phyloP scores from a whole-genome alignment of 2,797 vertebrate genomes.

The Protonibea diacanthus region DNA sequence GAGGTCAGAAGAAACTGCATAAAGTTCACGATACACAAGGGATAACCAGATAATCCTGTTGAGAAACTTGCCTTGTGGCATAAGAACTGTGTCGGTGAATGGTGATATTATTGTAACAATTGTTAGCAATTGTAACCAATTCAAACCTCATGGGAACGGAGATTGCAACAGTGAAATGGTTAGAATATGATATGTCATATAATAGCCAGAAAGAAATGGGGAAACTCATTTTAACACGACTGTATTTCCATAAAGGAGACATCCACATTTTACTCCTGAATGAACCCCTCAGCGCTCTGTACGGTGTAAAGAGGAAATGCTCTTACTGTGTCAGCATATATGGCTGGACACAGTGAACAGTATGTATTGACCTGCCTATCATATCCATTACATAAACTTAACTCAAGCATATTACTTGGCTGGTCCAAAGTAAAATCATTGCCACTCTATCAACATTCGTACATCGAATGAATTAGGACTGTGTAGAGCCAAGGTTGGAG shows the following conservation, averaged over 20 bases:
- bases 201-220: conserved; percentile 34
- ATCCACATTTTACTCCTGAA: conserved; percentile 4
- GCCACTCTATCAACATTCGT: conserved; percentile 1
- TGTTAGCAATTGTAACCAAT: conserved; percentile 50
- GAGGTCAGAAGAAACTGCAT: conserved; percentile 34
- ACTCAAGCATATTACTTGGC: not conserved
- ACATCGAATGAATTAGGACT: not conserved
- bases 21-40: conserved; percentile 42
- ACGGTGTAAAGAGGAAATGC: conserved; percentile 14
- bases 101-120: conserved; percentile 42
- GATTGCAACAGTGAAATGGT: conserved; percentile 26
- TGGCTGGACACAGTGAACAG: not conserved
- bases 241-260: conserved; percentile 30
- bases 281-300: conserved; percentile 6
- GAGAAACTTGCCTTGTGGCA: conserved; percentile 39
- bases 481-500: not conserved
- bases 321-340: conserved; percentile 18
- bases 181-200: conserved; percentile 34
- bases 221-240: conserved; percentile 24
- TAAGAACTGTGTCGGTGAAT: conserved; percentile 29
- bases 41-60: conserved; percentile 51
- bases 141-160: conserved; percentile 38
- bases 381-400: conserved; percentile 2
- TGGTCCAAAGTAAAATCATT: not conserved
- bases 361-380: not conserved